Percentiles rank a stretch among this genome's conserved stretches.
Evolutionary conservation across 2,797 vertebrate genomes (phyloP).

Genomic region (Oreortyx pictus): DNA sequence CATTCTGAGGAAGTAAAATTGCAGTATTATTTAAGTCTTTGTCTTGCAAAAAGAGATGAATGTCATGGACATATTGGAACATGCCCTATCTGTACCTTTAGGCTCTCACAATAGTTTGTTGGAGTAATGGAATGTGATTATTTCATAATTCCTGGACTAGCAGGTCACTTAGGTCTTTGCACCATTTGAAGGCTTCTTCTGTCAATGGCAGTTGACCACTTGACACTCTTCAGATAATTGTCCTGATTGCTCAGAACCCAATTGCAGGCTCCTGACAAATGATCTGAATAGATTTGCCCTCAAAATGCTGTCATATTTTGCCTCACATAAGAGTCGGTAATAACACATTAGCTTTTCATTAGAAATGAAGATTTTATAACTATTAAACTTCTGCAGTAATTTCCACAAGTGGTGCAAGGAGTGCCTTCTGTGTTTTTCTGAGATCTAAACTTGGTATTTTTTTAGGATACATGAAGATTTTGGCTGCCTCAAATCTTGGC

Average conservation of each 20-base stretch:
- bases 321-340: not conserved
- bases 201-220: not conserved
- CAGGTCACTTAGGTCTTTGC: not conserved
- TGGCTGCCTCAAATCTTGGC: not conserved
- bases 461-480: not conserved
- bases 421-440: not conserved
- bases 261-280: not conserved
- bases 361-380: not conserved
- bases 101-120: conserved; percentile 13
- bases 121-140: conserved; percentile 17
- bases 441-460: not conserved
- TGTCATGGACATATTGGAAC: not conserved
- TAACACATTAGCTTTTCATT: conserved; percentile 32
- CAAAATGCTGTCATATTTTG: not conserved
- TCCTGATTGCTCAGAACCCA: not conserved
- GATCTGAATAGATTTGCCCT: not conserved
- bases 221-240: conserved; percentile 35
- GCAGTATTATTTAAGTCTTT: not conserved
- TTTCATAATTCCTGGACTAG: conserved; percentile 10
- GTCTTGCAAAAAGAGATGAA: not conserved
- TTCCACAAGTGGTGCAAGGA: not conserved
- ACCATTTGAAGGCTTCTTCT: conserved; percentile 1
- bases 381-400: not conserved
- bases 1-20: not conserved
- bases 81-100: not conserved